Conservation (phyloP, 2,113 vertebrate species). For the Hemibagrus wyckioides region DNA sequence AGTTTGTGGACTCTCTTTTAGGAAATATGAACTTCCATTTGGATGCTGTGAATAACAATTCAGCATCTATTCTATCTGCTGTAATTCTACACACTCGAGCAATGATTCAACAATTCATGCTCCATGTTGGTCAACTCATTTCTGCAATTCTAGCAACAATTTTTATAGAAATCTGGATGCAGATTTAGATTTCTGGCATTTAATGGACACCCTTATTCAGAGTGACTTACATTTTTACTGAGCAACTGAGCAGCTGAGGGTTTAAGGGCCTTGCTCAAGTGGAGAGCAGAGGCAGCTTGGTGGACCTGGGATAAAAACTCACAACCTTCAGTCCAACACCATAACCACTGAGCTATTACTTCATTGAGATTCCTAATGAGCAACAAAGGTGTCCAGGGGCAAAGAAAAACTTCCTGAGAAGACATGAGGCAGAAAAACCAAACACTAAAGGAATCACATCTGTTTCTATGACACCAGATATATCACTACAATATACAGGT, state of each 20-base stretch:
- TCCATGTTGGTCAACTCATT: neutral
- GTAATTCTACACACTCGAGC: neutral
- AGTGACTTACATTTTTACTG: too few relatives aligned
- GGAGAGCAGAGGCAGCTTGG: too few relatives aligned
- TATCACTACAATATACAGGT: neutral
- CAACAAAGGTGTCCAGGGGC: neutral
- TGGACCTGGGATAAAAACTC: too few relatives aligned
- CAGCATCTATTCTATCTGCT: neutral
- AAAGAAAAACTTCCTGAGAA: constrained; percentile 3
- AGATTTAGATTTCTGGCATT: too few relatives aligned
- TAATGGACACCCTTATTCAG: too few relatives aligned
- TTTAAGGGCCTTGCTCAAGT: too few relatives aligned
- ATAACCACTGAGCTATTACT: too few relatives aligned
- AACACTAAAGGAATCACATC: neutral
- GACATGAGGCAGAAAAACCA: neutral
- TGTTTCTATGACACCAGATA: neutral
- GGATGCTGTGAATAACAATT: neutral
- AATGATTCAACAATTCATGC: neutral
- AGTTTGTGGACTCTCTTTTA: neutral
- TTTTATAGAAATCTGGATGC: neutral
- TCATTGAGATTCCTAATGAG: neutral
- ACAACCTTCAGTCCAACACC: too few relatives aligned
- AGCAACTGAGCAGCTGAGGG: too few relatives aligned
- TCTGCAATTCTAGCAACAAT: neutral
- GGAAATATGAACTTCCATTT: neutral